Base-by-base conservation (phyloP, 2,113 vertebrate genomes). In the Rhombomys opimus region DNA sequence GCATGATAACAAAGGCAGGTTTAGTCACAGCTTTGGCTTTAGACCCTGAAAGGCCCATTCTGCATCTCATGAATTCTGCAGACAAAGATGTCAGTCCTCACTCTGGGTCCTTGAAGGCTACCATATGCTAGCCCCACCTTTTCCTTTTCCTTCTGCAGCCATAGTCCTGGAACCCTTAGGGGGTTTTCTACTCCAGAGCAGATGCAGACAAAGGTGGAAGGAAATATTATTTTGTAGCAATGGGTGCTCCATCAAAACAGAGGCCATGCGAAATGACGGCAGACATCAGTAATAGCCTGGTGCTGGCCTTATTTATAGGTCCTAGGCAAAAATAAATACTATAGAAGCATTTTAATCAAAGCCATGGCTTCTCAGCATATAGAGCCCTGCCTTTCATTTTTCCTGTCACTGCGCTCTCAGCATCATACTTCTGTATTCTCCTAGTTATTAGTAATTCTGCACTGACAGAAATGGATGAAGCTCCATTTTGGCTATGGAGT, bases 271-370 rank as follows among this genome's bases (percentile, higher is more conserved):
- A 94, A 93, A 87, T 95, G 96, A 97, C 8, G 54, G 97, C 94
- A 95, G 96, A 94, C 90, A 96, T 97, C 94, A 97, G 95, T 97
- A 97, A 97, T 93, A 17, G 4, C 96, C 85, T 30, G 68, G 90
- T n/a, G 2, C 73, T 84, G n/a, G 92, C 73, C 96, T 98, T 97
- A 97, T 97, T 98, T 98, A 97, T 97, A 93, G 92, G 93, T 95
- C 92, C 54, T 86, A 81, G 89, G 50, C 88, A 90, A 94, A 97
- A 96, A 95, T 97, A 97, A 97, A 97, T 97, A 97, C 90, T 84
- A 72, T 94, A 94, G 94, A 94, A 78, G 77, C 96, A 95, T 96
- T 97, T 94, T 97, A 97, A 97, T 96, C 97, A 98, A 97, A 95
- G 77, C 95, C 77, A 70, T 32, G 81, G 12, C 17, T 97, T 97